Evolutionary conservation across 2,797 vertebrate species (phyloP), one percentile per base, ranked within the genome.

Genomic region (Brachyrhaphis roseni): DNA sequence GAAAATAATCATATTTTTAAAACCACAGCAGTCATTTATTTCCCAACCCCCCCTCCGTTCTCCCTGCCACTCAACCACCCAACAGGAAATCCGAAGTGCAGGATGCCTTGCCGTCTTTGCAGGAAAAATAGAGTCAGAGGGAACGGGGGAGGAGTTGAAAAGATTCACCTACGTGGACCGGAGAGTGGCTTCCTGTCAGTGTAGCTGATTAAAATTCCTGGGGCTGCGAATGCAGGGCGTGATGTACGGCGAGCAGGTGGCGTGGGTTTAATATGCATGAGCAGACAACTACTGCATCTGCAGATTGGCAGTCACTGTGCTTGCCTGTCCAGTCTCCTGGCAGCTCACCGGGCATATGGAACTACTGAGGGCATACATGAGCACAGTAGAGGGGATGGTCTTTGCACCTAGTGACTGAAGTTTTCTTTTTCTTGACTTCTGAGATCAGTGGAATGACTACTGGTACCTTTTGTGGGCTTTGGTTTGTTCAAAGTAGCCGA

Each of bases 201-300:
- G 84, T 84, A 28, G 85, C 87, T 91, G 92, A 94, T 94, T 94
- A 93, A 93, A 93, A 93, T 94, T 94, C 93, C 90, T 82, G 81
- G 84, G 88, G 89, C 86, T 78, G 76, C 90, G 91, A 91, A 93
- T 86, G 90, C 90, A 88, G 91, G 90, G 92, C 89, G 93, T 94
- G 93, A 95, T 95, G 93, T 94, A 92, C 91, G 91, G 91, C 81
- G 81, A 94, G 91, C 93, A 95, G 94, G 94, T 95, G 94, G 93
- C 77, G 91, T 80, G 88, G 88, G 82, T 92, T 94, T 94, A 94
- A 94, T 94, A 94, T 94, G 93, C 94, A 95, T 93, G 94, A 95
- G 92, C 81, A 88, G 88, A 90, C 90, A 70, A 88, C 87, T 88
- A 80, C 91, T 88, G 92, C 94, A 94, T 95, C 94, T 93, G 91